Evolutionary conservation across 2,797 vertebrate species (phyloP).

Genomic region (Rallus crepitans): DNA sequence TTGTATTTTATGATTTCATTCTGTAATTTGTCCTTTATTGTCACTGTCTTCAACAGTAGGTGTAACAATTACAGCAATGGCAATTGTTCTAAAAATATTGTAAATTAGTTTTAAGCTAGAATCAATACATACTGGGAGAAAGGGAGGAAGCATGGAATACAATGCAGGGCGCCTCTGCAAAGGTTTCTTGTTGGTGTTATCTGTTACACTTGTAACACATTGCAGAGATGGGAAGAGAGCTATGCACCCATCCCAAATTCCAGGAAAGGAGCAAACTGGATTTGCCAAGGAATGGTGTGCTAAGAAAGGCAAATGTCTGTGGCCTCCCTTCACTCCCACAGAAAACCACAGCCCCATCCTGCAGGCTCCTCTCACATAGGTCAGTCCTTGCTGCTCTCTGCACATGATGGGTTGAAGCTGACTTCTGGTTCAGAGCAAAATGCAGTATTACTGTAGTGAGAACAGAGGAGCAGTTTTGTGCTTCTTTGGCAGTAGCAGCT

Average conservation of each 20-base stretch:
- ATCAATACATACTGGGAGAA: background rate
- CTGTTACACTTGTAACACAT: background rate
- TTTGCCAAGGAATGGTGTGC: background rate
- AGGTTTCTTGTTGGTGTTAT: background rate
- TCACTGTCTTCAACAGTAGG: background rate
- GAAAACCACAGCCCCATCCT: background rate
- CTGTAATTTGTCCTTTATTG: background rate
- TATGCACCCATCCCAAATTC: conserved; percentile 55
- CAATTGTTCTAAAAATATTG: conserved; percentile 29
- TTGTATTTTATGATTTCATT: background rate
- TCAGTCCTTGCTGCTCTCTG: background rate
- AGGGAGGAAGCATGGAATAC: background rate
- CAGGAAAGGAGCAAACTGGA: background rate
- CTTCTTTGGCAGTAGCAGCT: background rate
- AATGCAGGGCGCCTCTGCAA: background rate
- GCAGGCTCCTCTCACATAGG: accelerated
- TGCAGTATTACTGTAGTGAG: background rate
- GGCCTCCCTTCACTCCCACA: background rate
- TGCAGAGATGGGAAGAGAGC: conserved; percentile 16
- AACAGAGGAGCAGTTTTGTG: background rate
- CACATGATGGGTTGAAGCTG: background rate
- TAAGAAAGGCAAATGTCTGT: background rate
- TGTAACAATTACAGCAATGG: background rate
- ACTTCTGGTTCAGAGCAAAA: background rate
- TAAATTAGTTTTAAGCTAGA: background rate